These are phyloP conservation scores for Zele albiditarsus DNA, from an alignment of 2,888 invertebrate species.

Conservation along the genomic window DNA sequence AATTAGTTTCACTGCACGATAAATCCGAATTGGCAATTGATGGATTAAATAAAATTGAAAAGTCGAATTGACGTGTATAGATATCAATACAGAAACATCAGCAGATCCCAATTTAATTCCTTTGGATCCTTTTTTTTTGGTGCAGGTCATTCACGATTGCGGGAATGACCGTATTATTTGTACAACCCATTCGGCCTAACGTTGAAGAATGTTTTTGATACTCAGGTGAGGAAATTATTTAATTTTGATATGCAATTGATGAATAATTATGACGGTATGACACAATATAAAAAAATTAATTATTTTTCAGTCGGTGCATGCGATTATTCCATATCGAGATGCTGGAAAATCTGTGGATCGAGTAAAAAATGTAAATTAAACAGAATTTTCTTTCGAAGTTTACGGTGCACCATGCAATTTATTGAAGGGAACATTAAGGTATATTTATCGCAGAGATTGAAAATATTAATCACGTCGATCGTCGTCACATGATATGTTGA, in stretches of 20 bases:
- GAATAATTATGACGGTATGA: background rate
- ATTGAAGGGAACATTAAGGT: conserved; percentile 91
- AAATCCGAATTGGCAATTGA: conserved; percentile 77
- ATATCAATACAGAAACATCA: conserved; percentile 45
- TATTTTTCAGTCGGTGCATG: conserved; percentile 83
- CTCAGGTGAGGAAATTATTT: conserved; percentile 77
- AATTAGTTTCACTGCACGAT: conserved; percentile 89
- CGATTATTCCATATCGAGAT: conserved; percentile 91
- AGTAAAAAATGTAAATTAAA: conserved; percentile 93
- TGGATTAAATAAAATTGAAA: conserved; percentile 26
- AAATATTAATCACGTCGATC: conserved; percentile 93
- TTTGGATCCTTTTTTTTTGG: conserved; percentile 46
- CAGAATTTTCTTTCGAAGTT: conserved; percentile 91
- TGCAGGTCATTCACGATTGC: conserved; percentile 90
- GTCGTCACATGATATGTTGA: conserved; percentile 90
- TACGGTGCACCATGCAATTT: conserved; percentile 92
- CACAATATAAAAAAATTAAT: background rate
- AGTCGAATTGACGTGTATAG: conserved; percentile 37
- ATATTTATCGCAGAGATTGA: conserved; percentile 88
- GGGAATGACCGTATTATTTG: conserved; percentile 91
- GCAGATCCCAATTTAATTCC: conserved; percentile 24
- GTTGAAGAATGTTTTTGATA: conserved; percentile 90
- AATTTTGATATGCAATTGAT: too few relatives aligned
- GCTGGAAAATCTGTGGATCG: conserved; percentile 94
- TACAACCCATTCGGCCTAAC: conserved; percentile 89